These are phyloP conservation scores for Sitta carolinensis DNA, from an alignment of 2,797 vertebrate species.

Conservation along the genomic window DNA sequence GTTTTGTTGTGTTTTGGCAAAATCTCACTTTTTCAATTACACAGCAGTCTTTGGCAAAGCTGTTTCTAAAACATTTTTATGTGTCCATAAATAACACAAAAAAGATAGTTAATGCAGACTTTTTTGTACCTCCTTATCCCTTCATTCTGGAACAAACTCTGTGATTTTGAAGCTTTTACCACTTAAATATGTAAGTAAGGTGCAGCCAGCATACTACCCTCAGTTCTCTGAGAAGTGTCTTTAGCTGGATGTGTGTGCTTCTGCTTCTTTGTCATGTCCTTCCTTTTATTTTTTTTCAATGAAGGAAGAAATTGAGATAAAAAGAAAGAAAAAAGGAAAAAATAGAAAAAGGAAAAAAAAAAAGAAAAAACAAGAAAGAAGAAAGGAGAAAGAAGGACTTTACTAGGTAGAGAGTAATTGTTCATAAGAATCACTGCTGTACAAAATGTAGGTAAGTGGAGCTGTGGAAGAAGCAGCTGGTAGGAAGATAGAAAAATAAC, in stretches of 20 bases:
- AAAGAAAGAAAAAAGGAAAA: too few species aligned
- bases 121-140: neutral
- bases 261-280: neutral
- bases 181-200: neutral
- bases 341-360: too few species aligned
- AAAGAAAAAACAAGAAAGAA: too few species aligned
- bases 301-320: neutral
- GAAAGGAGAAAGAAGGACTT: rapidly evolving
- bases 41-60: neutral
- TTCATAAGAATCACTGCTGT: neutral
- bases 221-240: neutral
- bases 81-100: neutral
- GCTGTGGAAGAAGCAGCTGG: neutral
- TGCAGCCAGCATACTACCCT: neutral
- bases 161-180: neutral
- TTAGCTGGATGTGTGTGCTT: neutral
- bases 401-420: neutral
- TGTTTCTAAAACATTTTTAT: neutral
- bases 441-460: neutral
- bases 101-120: neutral
- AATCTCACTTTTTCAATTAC: neutral
- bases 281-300: neutral
- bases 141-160: neutral
- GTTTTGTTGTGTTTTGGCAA: neutral
- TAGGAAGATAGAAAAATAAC: neutral